phyloP scores from a whole-genome alignment of 2,888 invertebrate species.

The Nomada lathburiana region DNA sequence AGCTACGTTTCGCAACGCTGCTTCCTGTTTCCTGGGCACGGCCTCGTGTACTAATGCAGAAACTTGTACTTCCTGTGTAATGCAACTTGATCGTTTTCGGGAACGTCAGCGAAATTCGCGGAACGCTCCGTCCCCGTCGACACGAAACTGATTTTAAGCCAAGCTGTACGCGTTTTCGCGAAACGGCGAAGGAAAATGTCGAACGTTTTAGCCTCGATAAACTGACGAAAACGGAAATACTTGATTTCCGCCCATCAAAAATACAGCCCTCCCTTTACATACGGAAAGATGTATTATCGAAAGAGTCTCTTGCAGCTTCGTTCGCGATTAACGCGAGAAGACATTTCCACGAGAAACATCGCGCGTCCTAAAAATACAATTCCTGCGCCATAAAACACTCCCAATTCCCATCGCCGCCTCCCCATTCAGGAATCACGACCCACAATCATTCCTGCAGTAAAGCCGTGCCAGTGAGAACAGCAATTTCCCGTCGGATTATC shows the following conservation, averaged over 20 bases:
- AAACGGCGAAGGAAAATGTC: constrained; percentile 17
- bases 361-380: too few relatives aligned
- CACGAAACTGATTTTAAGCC: constrained; percentile 54
- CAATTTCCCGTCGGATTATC: constrained; percentile 50
- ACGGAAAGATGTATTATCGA: too few relatives aligned
- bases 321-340: background rate
- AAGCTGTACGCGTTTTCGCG: constrained; percentile 8
- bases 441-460: too few relatives aligned
- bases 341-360: background rate
- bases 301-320: too few relatives aligned
- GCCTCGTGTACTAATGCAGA: constrained; percentile 69
- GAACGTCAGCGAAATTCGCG: constrained; percentile 76
- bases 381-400: too few relatives aligned
- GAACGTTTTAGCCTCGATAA: background rate
- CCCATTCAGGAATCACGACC: background rate
- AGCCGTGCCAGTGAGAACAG: constrained; percentile 31
- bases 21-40: constrained; percentile 78
- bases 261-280: too few relatives aligned
- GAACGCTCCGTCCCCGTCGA: constrained; percentile 62
- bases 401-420: too few relatives aligned
- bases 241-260: too few relatives aligned
- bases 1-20: constrained; percentile 77
- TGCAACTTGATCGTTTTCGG: constrained; percentile 76
- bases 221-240: background rate
- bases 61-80: constrained; percentile 76